Conservation (phyloP, 2,888 invertebrate species). For the Apodemia zela region DNA sequence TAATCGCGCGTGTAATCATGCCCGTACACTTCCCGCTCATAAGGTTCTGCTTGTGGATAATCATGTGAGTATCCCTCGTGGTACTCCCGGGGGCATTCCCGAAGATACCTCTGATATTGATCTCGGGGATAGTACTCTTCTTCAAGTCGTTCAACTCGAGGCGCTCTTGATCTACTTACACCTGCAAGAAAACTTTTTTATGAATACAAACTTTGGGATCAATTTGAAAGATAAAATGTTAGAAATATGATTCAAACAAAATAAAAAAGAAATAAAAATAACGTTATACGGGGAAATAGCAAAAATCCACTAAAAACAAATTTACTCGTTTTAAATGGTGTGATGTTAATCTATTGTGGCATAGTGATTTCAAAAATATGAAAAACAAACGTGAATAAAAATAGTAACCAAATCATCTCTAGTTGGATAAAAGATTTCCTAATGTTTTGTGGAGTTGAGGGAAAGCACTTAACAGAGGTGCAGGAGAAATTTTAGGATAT, state of each 20-base stretch:
- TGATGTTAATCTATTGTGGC: too few species aligned
- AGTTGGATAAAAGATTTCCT: too few species aligned
- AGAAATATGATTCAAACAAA: not conserved
- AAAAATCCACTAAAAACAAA: not conserved
- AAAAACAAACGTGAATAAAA: too few species aligned
- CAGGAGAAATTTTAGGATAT: too few species aligned
- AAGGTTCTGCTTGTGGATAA: constrained; percentile 47
- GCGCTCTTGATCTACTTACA: constrained; percentile 61
- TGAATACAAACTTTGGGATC: not conserved
- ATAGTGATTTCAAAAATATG: too few species aligned
- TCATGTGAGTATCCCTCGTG: constrained; percentile 58
- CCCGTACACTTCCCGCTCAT: constrained; percentile 60
- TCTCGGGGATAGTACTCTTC: constrained; percentile 63
- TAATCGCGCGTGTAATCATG: constrained; percentile 64
- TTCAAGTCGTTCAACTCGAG: constrained; percentile 79
- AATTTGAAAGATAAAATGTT: not conserved
- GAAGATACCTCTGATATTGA: constrained; percentile 42
- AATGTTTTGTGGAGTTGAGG: too few species aligned
- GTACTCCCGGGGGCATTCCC: constrained; percentile 40
- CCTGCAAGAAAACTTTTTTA: constrained; percentile 41
- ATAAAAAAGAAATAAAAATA: not conserved
- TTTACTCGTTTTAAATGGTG: too few species aligned
- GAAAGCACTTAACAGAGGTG: too few species aligned
- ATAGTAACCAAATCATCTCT: too few species aligned
- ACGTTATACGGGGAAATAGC: not conserved